Percentiles rank a stretch among this genome's conserved stretches.
Conservation (phyloP, 2,888 invertebrate genomes). For the Pandemis corylana region DNA sequence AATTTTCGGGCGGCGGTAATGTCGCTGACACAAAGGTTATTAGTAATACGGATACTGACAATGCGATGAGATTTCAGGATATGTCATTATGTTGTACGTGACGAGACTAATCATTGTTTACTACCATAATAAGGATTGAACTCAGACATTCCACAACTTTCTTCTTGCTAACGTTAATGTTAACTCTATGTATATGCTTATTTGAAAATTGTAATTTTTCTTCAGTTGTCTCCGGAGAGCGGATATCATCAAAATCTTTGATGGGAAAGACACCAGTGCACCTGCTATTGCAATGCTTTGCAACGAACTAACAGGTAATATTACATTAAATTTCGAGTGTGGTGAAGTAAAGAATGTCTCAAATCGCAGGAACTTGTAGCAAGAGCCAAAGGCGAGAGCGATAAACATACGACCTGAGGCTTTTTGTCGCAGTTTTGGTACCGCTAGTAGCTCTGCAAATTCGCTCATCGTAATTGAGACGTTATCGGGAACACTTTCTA, state of each 20-base stretch:
- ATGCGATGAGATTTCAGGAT: not conserved
- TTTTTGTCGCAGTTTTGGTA: too few species aligned
- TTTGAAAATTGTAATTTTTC: conserved; percentile 51
- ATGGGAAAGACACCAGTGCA: conserved; percentile 89
- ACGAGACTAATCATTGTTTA: not conserved
- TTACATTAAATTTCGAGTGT: too few species aligned
- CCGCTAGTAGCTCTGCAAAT: too few species aligned
- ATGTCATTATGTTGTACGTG: not conserved
- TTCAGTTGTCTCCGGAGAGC: conserved; percentile 92
- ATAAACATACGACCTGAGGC: too few species aligned
- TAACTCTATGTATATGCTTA: not conserved
- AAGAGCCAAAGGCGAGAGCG: too few species aligned
- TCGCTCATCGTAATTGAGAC: too few species aligned
- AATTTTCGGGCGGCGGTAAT: conserved; percentile 9
- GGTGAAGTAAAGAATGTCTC: too few species aligned
- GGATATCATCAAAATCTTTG: conserved; percentile 94
- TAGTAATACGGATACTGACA: not conserved
- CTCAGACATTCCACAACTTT: not conserved
- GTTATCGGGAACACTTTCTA: too few species aligned
- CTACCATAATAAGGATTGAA: not conserved
- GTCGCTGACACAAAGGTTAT: not conserved
- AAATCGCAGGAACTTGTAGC: too few species aligned
- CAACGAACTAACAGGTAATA: conserved; percentile 87
- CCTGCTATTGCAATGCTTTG: conserved; percentile 93
- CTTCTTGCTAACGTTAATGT: not conserved